Evolutionary conservation across 2,888 invertebrate genomes (phyloP), one percentile per base, ranked within the genome.

Genomic region (Lypha dubia): DNA sequence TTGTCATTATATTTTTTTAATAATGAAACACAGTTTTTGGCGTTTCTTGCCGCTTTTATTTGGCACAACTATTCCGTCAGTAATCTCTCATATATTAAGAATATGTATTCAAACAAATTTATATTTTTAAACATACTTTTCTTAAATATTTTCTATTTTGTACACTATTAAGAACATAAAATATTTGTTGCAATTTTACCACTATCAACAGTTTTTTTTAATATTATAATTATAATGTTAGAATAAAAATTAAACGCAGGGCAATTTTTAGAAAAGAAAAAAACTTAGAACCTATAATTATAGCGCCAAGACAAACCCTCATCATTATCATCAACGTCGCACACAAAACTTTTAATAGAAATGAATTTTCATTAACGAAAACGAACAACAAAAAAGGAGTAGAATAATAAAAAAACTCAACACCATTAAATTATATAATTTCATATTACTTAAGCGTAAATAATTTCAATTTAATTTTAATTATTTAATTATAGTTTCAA

Each of bases 381-480:
- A 58, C 35, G 8, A n/a, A 32, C 1, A 32, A 62, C 20, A 56
- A 56, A 56, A n/a, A n/a, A n/a, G n/a, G 5, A 49, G 15, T 1
- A 3, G 3, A 41, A 20, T n/a, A n/a, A n/a, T n/a, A 71, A 51
- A 65, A 70, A 9, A 60, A 77, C 68, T 77, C 77, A 62, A 68
- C 68, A 41, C 77, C 68, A 62, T 77, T 70, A 44, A 70, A 70
- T 51, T 62, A 17, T 62, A 41, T 70, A 70, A 63, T 75, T 71
- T 76, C 22, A 35, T 76, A 56, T 62, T 41, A 51, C 13, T 79
- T 73, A 79, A 84, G 84, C 81, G 81, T 81, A 81, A 81, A 84
- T 77, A 81, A 84, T 84, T 77, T 79, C 84, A 84, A 81, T 79
- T 81, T 81, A 67, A 73, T 75, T 70, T 82, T 84, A 84, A 81